Base-by-base conservation (phyloP, 2,113 vertebrate species). In the Glaucomys volans region DNA sequence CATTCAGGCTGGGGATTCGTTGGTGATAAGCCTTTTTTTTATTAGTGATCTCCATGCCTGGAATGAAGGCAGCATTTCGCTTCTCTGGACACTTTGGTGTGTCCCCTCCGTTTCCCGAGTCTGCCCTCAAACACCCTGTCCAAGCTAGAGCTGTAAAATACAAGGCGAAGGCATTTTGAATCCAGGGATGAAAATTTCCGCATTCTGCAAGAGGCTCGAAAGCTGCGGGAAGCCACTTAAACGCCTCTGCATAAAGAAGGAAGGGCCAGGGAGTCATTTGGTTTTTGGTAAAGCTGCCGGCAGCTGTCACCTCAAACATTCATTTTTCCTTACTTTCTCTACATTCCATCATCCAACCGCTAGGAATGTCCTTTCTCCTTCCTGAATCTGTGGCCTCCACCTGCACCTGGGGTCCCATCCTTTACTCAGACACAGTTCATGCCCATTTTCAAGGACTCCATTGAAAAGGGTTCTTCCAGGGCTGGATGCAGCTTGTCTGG, bases 1-100 rank as follows among this genome's bases (percentile, higher is more conserved):
- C 47, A 84, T 96, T 96, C 85, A 79, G 72, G 71, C 52, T 83
- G 42, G 14, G 18, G 82, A 80, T 88, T 91, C 85, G 82, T 82
- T 3, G 20, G 83, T 69, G 69, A 93, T 91, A 87, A 95, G 42
- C 6, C 1, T 10, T 47, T 77, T 90, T 47, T 85, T 95, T 97
- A 90, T 84, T 62, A 67, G 86, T 80, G 40, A 71, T 69, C 40
- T 95, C 62, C 0, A 5, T 72, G 87, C 96, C 85, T 54, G 47
- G 90, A 91, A 89, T 40, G 75, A 87, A 96, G 85, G 57, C 57
- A 50, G 74, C 2, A 7, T 76, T 93, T 76, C 75, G 82, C 37
- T 86, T 94, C 79, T 91, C 82, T 89, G 59, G 80, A 40, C 85
- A 26, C 59, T 44, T 71, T 17, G 5, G 16, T 13, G 37, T 2